phyloP scores from a whole-genome alignment of 2,113 vertebrate genomes.

The Crocuta crocuta region DNA sequence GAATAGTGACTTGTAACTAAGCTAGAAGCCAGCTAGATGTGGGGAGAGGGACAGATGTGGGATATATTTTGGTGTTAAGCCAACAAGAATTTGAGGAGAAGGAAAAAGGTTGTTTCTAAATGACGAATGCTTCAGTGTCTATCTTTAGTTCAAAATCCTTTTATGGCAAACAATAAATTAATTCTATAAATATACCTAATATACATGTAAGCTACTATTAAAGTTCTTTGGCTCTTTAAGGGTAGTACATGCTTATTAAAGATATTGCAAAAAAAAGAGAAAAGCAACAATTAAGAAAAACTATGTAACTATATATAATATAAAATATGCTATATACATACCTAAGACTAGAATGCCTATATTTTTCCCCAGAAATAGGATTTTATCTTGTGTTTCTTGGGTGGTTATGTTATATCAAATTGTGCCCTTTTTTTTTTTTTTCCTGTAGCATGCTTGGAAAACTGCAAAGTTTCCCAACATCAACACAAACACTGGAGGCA shows the following conservation, averaged over 20 bases:
- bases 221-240: constrained; percentile 47
- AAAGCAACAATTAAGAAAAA: constrained; percentile 28
- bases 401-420: background rate
- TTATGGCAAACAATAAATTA: constrained; percentile 58
- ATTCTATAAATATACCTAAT: constrained; percentile 58
- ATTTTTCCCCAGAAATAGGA: background rate
- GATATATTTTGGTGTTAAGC: constrained; percentile 30
- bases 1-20: background rate
- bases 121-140: constrained; percentile 55
- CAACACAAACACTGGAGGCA: background rate
- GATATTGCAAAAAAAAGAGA: constrained; percentile 33
- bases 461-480: background rate
- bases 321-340: background rate
- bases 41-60: constrained; percentile 34
- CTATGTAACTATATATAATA: background rate
- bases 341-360: background rate
- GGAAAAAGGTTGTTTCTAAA: constrained; percentile 70
- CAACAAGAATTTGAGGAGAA: constrained; percentile 53
- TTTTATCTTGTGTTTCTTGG: background rate
- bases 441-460: constrained; percentile 8
- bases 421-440: background rate
- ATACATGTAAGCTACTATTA: constrained; percentile 48
- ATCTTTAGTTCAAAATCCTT: constrained; percentile 72
- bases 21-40: background rate
- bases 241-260: constrained; percentile 32